Percentiles rank a stretch among this genome's conserved stretches.
Evolutionary conservation across 2,888 invertebrate genomes (phyloP).

Genomic region (Sphaerophoria taeniata): DNA sequence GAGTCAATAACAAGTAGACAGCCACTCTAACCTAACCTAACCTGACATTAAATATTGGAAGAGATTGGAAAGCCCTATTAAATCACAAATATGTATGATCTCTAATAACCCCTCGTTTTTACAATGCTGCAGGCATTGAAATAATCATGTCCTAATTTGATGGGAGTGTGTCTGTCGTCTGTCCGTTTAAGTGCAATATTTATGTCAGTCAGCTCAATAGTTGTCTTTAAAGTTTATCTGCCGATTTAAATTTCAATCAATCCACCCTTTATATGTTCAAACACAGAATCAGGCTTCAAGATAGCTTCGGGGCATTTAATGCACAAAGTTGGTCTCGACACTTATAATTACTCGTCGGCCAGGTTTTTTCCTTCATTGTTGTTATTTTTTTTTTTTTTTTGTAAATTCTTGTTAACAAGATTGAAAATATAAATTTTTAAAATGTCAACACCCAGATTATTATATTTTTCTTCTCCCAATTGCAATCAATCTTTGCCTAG

Average conservation of each 20-base stretch:
- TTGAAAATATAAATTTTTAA: slow-evolving; percentile 25
- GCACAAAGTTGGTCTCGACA: not conserved
- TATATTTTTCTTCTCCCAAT: slow-evolving; percentile 9
- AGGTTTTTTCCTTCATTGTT: slow-evolving; percentile 32
- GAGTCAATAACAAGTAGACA: too few species aligned
- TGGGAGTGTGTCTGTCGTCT: slow-evolving; percentile 29
- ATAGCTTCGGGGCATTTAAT: slow-evolving; percentile 16
- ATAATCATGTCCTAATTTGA: slow-evolving; percentile 32
- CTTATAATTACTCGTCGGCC: slow-evolving; percentile 24
- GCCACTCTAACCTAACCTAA: too few species aligned
- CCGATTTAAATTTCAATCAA: slow-evolving; percentile 26
- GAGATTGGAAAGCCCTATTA: too few species aligned
- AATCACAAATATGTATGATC: too few species aligned
- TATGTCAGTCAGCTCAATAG: not conserved
- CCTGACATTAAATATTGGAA: too few species aligned
- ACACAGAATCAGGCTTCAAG: slow-evolving; percentile 14
- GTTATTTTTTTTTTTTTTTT: slow-evolving; percentile 17
- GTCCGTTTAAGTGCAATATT: not conserved
- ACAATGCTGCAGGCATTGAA: not conserved
- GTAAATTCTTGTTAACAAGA: slow-evolving; percentile 26
- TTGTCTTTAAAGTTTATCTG: slow-evolving; percentile 19
- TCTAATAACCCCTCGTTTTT: too few species aligned
- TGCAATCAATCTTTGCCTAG: slow-evolving; percentile 18
- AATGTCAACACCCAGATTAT: slow-evolving; percentile 62
- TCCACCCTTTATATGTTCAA: slow-evolving; percentile 59